A percentile compares a stretch with the other conserved stretches of the same genome.
Evolutionary conservation across 2,113 vertebrate genomes (phyloP).

Genomic region (Lampris megalopsis): DNA sequence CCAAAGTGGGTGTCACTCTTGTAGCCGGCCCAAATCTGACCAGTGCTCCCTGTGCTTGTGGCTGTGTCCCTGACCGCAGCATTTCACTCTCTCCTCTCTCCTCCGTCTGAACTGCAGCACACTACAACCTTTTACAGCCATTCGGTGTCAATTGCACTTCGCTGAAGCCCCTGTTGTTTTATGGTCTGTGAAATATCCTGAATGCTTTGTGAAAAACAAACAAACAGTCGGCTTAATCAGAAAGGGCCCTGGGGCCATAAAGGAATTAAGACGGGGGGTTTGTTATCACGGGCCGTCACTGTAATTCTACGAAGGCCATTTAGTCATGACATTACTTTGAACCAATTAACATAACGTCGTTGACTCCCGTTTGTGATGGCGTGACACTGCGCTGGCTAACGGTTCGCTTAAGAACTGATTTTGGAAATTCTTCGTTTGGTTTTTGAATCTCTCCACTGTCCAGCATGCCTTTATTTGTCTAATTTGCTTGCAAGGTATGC

Average conservation of each 20-base stretch:
- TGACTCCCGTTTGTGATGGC: slow-evolving; percentile 11
- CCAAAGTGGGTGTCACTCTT: slow-evolving; percentile 82
- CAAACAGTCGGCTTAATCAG: too few species aligned
- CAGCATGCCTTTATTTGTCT: too few species aligned
- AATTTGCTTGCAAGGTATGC: too few species aligned
- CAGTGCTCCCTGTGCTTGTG: slow-evolving; percentile 68
- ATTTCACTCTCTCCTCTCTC: slow-evolving; percentile 58
- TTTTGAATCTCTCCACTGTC: too few species aligned
- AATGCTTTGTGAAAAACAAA: slow-evolving; percentile 44
- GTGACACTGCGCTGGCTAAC: not conserved
- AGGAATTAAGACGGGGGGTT: slow-evolving; percentile 24
- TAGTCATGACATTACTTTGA: not conserved
- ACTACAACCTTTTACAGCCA: slow-evolving; percentile 58
- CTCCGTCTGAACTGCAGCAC: slow-evolving; percentile 55
- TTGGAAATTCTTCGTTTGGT: too few species aligned
- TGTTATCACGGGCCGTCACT: slow-evolving; percentile 3
- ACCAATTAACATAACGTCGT: not conserved
- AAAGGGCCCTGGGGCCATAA: slow-evolving; percentile 29
- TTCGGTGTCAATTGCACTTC: slow-evolving; percentile 42
- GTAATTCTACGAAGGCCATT: slow-evolving; percentile 17
- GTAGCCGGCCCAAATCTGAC: slow-evolving; percentile 73
- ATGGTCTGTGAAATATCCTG: slow-evolving; percentile 52
- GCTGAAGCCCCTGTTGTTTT: slow-evolving; percentile 62
- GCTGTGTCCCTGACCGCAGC: slow-evolving; percentile 58
- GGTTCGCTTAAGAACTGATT: too few species aligned